Conservation (phyloP, 2,888 invertebrate species). For the Patella pellucida region DNA sequence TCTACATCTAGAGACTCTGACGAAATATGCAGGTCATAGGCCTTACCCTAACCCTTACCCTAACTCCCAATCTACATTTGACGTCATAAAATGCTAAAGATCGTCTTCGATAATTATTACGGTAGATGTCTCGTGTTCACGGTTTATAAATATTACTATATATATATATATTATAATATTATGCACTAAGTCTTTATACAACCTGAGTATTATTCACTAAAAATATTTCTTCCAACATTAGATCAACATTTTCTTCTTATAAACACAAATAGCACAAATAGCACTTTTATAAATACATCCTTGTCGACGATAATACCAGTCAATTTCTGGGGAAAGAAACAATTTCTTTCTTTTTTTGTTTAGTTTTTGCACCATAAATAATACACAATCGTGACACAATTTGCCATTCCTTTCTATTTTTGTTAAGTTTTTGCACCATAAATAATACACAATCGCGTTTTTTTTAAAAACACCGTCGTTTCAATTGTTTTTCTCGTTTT, state of each 20-base stretch:
- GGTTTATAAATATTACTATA: neutral
- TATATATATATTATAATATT: neutral
- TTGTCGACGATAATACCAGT: neutral
- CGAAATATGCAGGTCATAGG: too few species aligned
- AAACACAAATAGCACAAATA: neutral
- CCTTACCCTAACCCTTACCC: too few species aligned
- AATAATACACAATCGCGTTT: neutral
- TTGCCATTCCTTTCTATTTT: neutral
- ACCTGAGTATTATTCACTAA: slow-evolving; percentile 10
- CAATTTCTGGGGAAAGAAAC: neutral
- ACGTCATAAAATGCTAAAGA: too few species aligned
- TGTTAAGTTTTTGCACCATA: neutral
- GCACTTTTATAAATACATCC: neutral
- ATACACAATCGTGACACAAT: too few species aligned
- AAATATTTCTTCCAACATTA: neutral
- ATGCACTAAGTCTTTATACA: slow-evolving; percentile 9
- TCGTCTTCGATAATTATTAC: too few species aligned
- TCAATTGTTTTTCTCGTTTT: slow-evolving; percentile 3
- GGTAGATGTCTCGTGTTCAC: too few species aligned
- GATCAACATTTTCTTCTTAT: neutral
- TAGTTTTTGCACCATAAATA: slow-evolving; percentile 1
- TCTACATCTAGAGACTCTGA: too few species aligned
- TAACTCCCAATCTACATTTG: too few species aligned
- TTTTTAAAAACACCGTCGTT: too few species aligned
- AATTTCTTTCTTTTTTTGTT: neutral